Evolutionary conservation across 2,797 vertebrate genomes (phyloP).

Genomic region (Rhincodon typus): DNA sequence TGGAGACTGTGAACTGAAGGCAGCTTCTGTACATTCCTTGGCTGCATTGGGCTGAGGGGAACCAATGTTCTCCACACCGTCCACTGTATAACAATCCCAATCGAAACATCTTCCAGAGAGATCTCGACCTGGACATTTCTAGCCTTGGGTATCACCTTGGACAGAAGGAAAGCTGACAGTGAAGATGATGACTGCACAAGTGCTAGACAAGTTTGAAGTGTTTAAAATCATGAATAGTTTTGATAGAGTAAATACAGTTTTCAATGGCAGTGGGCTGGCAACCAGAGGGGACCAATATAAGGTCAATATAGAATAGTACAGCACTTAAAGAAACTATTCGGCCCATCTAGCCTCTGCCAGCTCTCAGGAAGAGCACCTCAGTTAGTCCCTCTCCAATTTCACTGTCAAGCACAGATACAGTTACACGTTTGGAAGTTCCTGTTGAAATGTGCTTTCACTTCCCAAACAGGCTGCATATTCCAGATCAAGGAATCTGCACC

Average conservation of each 20-base stretch:
- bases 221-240: background rate
- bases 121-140: background rate
- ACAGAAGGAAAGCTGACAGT: background rate
- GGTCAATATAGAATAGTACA: background rate
- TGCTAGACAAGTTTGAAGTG: background rate
- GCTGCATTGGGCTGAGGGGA: slow-evolving; percentile 36
- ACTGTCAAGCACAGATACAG: no score
- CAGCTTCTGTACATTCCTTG: slow-evolving; percentile 36
- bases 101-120: background rate
- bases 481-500: background rate
- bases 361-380: background rate
- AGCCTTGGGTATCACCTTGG: background rate
- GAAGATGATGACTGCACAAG: background rate
- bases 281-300: background rate
- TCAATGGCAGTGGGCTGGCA: background rate
- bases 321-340: background rate
- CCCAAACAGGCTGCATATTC: no score
- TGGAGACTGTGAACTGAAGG: slow-evolving; percentile 39
- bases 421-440: no score
- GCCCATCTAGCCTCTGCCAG: background rate
- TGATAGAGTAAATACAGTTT: background rate
- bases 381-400: background rate
- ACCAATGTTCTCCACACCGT: background rate
- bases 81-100: slow-evolving; percentile 38
- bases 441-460: no score